A percentile compares a stretch with the other conserved stretches of the same genome.
These are phyloP conservation scores for Cepphus grylle DNA, from an alignment of 2,113 vertebrate genomes.

Conservation along the genomic window DNA sequence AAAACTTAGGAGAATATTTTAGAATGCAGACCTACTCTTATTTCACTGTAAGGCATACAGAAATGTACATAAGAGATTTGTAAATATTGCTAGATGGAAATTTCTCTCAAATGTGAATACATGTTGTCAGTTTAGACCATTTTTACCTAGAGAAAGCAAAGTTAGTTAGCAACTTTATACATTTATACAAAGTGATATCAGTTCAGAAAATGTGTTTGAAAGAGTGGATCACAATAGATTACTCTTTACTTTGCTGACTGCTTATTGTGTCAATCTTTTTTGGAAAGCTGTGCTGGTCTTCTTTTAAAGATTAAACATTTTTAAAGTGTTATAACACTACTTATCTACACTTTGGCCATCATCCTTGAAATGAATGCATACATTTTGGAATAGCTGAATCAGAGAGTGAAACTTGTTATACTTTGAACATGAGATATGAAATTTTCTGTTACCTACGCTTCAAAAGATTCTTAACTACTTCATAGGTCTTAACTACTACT, in stretches of 20 bases:
- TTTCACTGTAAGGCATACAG: not conserved
- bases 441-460: not conserved
- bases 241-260: not conserved
- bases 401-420: not conserved
- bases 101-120: not conserved
- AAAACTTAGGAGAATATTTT: not conserved
- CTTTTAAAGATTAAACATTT: not conserved
- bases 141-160: not conserved
- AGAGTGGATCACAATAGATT: not conserved
- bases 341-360: not conserved
- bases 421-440: not conserved
- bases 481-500: not conserved
- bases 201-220: not conserved
- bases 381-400: not conserved
- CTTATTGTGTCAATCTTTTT: not conserved
- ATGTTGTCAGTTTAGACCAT: not conserved
- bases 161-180: not conserved
- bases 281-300: not conserved
- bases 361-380: not conserved
- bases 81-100: not conserved
- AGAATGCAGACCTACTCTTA: not conserved
- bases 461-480: not conserved
- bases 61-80: not conserved
- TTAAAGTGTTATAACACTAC: not conserved
- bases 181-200: not conserved